Percentiles rank a stretch among this genome's conserved stretches.
phyloP scores from a whole-genome alignment of 1,140 invertebrate genomes.

The Brachionus plicatilis region DNA sequence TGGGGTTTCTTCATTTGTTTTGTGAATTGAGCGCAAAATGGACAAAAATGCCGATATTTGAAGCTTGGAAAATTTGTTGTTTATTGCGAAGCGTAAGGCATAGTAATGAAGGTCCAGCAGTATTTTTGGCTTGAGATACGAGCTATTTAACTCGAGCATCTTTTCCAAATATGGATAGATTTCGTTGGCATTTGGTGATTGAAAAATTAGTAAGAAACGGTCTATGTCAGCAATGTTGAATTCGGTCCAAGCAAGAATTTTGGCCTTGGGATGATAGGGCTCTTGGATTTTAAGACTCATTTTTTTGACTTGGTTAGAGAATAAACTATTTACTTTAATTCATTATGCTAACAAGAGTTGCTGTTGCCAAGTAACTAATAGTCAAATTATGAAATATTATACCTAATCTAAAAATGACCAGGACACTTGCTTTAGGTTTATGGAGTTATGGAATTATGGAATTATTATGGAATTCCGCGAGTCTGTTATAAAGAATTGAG shows the following conservation, averaged over 20 bases:
- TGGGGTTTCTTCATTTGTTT: slow-evolving; percentile 20
- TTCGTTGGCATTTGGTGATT: not conserved
- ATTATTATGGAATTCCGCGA: no score
- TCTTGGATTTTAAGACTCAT: slow-evolving; percentile 28
- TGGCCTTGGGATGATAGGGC: not conserved
- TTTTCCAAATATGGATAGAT: slow-evolving; percentile 24
- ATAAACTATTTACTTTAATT: not conserved
- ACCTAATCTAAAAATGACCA: not conserved
- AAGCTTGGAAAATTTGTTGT: slow-evolving; percentile 8
- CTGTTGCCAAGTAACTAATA: not conserved
- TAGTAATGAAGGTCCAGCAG: slow-evolving; percentile 31
- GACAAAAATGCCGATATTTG: slow-evolving; percentile 28
- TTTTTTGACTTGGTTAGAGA: not conserved
- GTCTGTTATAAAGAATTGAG: no score
- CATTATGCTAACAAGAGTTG: not conserved
- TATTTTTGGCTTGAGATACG: slow-evolving; percentile 19
- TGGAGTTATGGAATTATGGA: not conserved
- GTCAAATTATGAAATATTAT: not conserved
- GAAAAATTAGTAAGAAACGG: not conserved
- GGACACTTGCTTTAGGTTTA: not conserved
- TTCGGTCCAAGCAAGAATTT: slow-evolving; percentile 28
- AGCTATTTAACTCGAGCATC: not conserved
- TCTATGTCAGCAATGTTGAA: slow-evolving; percentile 23
- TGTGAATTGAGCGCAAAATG: slow-evolving; percentile 31
- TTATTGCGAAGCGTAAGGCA: slow-evolving; percentile 13